phyloP scores from a whole-genome alignment of 2,888 invertebrate species.

The Ganaspis brasiliensis region DNA sequence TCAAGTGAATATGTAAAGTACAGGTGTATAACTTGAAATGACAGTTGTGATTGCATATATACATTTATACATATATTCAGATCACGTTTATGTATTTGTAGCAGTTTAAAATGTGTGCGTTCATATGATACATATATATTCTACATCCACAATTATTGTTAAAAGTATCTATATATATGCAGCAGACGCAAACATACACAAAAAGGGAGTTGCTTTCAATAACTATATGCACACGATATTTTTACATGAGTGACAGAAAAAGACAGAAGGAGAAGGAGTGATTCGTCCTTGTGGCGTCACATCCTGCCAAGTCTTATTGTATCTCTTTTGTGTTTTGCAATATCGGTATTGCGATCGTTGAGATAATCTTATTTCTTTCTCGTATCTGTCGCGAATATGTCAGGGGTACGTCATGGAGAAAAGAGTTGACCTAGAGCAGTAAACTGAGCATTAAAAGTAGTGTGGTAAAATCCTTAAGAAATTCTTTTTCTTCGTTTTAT shows the following conservation, averaged over 20 bases:
- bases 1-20: neutral
- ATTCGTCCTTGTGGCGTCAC: constrained; percentile 74
- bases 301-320: constrained; percentile 71
- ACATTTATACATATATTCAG: no score
- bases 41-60: neutral
- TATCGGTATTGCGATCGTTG: constrained; percentile 31
- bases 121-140: constrained; percentile 1
- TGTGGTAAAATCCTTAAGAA: neutral
- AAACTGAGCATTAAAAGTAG: neutral
- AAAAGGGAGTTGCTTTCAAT: constrained; percentile 53
- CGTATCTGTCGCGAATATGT: constrained; percentile 5
- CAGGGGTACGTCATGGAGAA: constrained; percentile 18
- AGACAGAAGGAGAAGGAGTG: constrained; percentile 62
- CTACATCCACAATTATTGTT: neutral
- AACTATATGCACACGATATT: constrained; percentile 37
- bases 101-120: neutral
- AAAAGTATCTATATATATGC: neutral
- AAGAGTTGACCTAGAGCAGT: constrained; percentile 24
- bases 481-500: neutral
- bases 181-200: constrained; percentile 46
- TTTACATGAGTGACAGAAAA: constrained; percentile 55
- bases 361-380: constrained; percentile 20
- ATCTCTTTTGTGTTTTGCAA: constrained; percentile 47
- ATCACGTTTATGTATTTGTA: neutral
- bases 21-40: constrained; percentile 9